Base-by-base conservation (phyloP, 2,888 invertebrate genomes). In the Limnephilus lunatus region DNA sequence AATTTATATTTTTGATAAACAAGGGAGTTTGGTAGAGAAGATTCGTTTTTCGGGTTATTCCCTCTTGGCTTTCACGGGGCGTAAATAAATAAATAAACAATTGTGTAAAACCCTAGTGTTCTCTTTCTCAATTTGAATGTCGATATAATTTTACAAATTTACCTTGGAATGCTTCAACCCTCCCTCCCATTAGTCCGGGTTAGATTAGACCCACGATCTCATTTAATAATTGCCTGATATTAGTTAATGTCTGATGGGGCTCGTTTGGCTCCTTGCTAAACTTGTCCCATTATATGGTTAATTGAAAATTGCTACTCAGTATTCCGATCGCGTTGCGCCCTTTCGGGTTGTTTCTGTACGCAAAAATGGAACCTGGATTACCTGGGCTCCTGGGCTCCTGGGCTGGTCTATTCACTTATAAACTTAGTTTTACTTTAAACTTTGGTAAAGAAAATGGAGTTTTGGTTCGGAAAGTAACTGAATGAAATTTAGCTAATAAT, bases 181-280 rank as follows among this genome's bases (percentile, higher is more conserved):
- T 32, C 88, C 35, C 88, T 86, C 15, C 91, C 91, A 91, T 91
- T 91, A 91, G 91, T 53, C 39, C 81, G 82, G 89, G 91, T 91
- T 89, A 80, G 89, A 83, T 89, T 91, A 91, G 89, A 89, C 82
- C 92, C 89, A 88, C 89, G 90, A 93, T 91, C 91, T 91, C 92
- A 93, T 93, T 93, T 91, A 93, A 93, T 92, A 93, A 92, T 92
- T 91, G 92, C 90, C 91, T 85, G 85, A 91, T 93, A 93, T 93
- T 92, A 93, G 93, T 91, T 92, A 92, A 92, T 92, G 92, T 92
- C 91, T 92, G 92, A 92, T 90, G 90, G 91, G 81, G 91, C 91
- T 90, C 91, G 90, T 85, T 89, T 89, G 81, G 81, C 92, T 90
- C 87, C 87, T 82, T 88, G 90, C 87, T 86, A 85, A 85, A 89